These are phyloP conservation scores for Rhaphigaster nebulosa DNA, from an alignment of 2,888 invertebrate species.

Conservation along the genomic window DNA sequence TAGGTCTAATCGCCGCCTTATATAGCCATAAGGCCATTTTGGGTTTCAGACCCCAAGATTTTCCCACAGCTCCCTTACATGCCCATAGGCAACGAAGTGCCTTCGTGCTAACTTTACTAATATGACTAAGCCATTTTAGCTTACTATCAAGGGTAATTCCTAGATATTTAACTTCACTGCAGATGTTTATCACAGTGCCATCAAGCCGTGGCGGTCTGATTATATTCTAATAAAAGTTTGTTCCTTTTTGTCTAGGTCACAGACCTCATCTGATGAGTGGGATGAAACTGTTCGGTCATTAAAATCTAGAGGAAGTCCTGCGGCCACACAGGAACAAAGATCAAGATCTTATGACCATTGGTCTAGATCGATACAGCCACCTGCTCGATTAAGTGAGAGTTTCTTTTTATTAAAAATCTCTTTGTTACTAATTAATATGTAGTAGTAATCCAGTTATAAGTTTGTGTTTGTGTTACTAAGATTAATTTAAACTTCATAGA, in stretches of 20 bases:
- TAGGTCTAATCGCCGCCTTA: no score
- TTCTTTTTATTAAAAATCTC: background rate
- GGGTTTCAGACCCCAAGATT: no score
- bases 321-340: slow-evolving; percentile 71
- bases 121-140: no score
- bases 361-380: slow-evolving; percentile 52
- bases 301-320: slow-evolving; percentile 64
- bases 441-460: slow-evolving; percentile 34
- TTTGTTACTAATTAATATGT: slow-evolving; percentile 2
- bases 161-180: no score
- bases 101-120: no score
- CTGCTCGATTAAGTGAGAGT: slow-evolving; percentile 53
- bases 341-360: slow-evolving; percentile 78
- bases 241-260: background rate
- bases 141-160: no score
- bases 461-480: slow-evolving; percentile 10
- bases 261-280: slow-evolving; percentile 54
- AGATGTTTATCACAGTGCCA: no score
- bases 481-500: slow-evolving; percentile 32
- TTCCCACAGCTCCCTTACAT: no score
- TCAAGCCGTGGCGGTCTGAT: no score
- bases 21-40: no score
- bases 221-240: background rate
- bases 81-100: no score
- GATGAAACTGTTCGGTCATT: slow-evolving; percentile 52